Percentiles rank a stretch among this genome's conserved stretches.
Conservation (phyloP, 2,888 invertebrate species). For the Clostera curtula region DNA sequence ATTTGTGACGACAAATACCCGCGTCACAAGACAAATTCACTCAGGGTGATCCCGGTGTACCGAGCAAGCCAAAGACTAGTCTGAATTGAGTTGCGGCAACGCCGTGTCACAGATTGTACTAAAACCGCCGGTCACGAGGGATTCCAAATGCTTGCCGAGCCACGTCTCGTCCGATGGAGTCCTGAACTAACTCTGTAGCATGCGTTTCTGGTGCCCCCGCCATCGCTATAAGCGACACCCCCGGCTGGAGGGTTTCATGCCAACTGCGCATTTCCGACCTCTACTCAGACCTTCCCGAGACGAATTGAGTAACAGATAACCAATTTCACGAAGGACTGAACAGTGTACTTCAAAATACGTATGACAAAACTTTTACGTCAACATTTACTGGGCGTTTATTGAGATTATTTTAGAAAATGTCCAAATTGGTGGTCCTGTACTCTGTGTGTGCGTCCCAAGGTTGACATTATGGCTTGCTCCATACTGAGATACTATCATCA, state of each 20-base stretch:
- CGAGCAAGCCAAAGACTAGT: slow-evolving; percentile 82
- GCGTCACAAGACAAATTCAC: slow-evolving; percentile 21
- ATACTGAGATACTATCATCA: slow-evolving; percentile 40
- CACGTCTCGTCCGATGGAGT: slow-evolving; percentile 62
- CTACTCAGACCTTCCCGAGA: slow-evolving; percentile 89
- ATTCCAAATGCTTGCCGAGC: slow-evolving; percentile 75
- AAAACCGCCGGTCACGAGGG: slow-evolving; percentile 78
- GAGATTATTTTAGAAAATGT: too few relatives aligned
- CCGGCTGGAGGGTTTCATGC: slow-evolving; percentile 75
- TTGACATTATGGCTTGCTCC: slow-evolving; percentile 82
- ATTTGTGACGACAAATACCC: neutral
- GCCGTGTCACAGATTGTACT: slow-evolving; percentile 81
- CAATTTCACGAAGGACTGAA: slow-evolving; percentile 4
- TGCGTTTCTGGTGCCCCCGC: slow-evolving; percentile 81
- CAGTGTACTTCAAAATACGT: neutral
- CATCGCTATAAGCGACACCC: slow-evolving; percentile 74
- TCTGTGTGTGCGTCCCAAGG: slow-evolving; percentile 80
- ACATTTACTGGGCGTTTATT: too few relatives aligned
- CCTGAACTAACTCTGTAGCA: slow-evolving; percentile 60
- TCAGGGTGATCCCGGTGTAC: slow-evolving; percentile 32
- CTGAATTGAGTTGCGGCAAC: slow-evolving; percentile 84
- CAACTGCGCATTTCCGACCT: slow-evolving; percentile 47
- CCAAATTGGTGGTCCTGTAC: slow-evolving; percentile 51
- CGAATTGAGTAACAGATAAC: slow-evolving; percentile 48
- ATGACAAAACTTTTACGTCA: too few relatives aligned